Evolutionary conservation across 1,140 invertebrate genomes (phyloP), one percentile per base, ranked within the genome.

Genomic region (Capitella teleta): DNA sequence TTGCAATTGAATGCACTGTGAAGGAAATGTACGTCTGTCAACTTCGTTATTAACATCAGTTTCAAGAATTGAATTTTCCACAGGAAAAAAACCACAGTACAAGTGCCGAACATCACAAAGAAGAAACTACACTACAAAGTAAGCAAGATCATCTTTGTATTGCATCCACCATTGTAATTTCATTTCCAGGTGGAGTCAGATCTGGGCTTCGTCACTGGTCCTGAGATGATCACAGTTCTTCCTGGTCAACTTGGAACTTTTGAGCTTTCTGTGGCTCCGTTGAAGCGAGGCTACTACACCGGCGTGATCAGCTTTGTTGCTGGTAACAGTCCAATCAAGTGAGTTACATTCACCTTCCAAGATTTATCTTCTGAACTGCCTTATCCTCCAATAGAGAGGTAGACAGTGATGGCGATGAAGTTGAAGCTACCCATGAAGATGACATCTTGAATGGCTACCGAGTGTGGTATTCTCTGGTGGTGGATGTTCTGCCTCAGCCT

Each of bases 341-440:
- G 53, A 63, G 66, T 60, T n/a, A n/a, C n/a, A n/a, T n/a, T n/a
- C n/a, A n/a, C n/a, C n/a, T n/a, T n/a, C n/a, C n/a, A n/a, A n/a
- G n/a, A n/a, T n/a, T n/a, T n/a, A n/a, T n/a, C n/a, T n/a, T n/a
- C n/a, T n/a, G n/a, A n/a, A n/a, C n/a, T n/a, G n/a, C n/a, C n/a
- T n/a, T n/a, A n/a, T n/a, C n/a, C n/a, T n/a, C n/a, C n/a, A n/a
- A 43, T 56, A 72, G 70, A 38, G 67, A 70, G 48, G 52, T 71
- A 6, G 70, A 73, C 57, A 70, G 67, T 61, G 70, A 73, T 61
- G 68, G 68, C 30, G 70, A 73, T 55, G 67, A 71, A 49, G 53
- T 67, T 23, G 57, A 55, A 24, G 53, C 57, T 37, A 52, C 58
- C 21, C 53, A 59, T 5, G 62, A 64, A 28, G 61, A 60, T 12